These are phyloP conservation scores for Gallirallus australis DNA, from an alignment of 2,797 vertebrate genomes.

Conservation along the genomic window DNA sequence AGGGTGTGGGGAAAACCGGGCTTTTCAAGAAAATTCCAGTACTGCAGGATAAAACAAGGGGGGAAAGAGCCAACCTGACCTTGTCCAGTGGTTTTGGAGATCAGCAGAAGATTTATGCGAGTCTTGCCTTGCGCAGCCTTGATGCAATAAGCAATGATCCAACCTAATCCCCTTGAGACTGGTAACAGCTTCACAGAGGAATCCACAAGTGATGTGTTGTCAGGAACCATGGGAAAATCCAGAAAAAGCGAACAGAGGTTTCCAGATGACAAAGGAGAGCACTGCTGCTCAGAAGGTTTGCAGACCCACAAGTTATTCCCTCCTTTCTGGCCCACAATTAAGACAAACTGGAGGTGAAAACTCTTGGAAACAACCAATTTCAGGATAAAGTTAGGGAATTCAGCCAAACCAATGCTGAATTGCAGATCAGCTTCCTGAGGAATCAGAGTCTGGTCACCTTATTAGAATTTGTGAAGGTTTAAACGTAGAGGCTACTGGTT, in stretches of 20 bases:
- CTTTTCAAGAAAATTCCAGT: neutral
- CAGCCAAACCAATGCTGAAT: neutral
- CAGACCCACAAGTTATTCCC: neutral
- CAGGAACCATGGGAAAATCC: neutral
- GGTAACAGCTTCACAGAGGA: neutral
- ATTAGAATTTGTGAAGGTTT: neutral
- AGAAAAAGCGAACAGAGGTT: neutral
- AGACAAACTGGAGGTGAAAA: neutral
- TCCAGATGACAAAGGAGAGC: neutral
- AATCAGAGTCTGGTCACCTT: neutral
- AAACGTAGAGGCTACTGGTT: neutral
- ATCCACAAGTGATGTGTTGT: neutral
- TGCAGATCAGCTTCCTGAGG: neutral
- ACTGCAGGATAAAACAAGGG: neutral
- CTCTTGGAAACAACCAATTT: neutral
- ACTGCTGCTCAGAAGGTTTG: neutral
- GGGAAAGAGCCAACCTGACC: neutral
- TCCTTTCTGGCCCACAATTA: neutral
- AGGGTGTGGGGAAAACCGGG: neutral
- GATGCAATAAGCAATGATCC: neutral
- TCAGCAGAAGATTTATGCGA: neutral
- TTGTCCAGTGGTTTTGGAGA: neutral
- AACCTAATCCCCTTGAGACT: neutral
- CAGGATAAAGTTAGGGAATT: neutral
- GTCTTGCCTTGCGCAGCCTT: neutral